phyloP scores from a whole-genome alignment of 1,140 invertebrate species.

The Philotrypesis tridentata region DNA sequence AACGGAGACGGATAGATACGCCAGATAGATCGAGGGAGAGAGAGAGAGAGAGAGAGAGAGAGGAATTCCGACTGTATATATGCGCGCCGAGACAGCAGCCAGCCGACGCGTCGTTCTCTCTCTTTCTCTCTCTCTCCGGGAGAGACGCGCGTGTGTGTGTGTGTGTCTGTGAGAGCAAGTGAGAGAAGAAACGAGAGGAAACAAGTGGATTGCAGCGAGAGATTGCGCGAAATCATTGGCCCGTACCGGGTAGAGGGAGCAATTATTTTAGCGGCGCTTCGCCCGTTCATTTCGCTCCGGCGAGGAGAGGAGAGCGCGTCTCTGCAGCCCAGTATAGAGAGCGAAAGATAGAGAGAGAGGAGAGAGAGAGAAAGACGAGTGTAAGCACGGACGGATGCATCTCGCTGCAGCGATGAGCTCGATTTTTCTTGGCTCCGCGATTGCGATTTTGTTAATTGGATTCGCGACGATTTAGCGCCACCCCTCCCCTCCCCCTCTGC shows the following conservation, averaged over 20 bases:
- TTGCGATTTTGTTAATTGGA: slow-evolving; percentile 48
- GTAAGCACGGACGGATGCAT: too few relatives aligned
- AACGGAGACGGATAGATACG: too few relatives aligned
- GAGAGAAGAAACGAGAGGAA: slow-evolving; percentile 48
- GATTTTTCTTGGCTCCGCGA: slow-evolving; percentile 27
- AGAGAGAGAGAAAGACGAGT: slow-evolving; percentile 8
- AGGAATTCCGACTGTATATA: slow-evolving; percentile 13
- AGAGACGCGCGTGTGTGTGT: background rate
- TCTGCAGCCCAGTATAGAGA: too few relatives aligned
- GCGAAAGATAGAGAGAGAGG: too few relatives aligned
- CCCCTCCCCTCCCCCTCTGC: background rate
- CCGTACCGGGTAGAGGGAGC: slow-evolving; percentile 39
- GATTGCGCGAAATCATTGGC: slow-evolving; percentile 49
- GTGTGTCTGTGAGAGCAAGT: slow-evolving; percentile 34
- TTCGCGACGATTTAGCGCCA: slow-evolving; percentile 7
- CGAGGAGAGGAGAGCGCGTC: background rate
- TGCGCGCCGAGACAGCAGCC: background rate
- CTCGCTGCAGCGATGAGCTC: slow-evolving; percentile 5
- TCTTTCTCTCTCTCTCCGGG: too few relatives aligned
- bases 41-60: slow-evolving; percentile 2
- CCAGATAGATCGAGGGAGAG: too few relatives aligned
- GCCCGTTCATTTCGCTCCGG: slow-evolving; percentile 15
- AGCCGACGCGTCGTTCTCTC: background rate
- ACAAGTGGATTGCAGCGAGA: slow-evolving; percentile 56
- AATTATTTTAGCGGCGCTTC: slow-evolving; percentile 46